These are phyloP conservation scores for Zosterops japonicus DNA, from an alignment of 2,113 vertebrate genomes.

Conservation along the genomic window DNA sequence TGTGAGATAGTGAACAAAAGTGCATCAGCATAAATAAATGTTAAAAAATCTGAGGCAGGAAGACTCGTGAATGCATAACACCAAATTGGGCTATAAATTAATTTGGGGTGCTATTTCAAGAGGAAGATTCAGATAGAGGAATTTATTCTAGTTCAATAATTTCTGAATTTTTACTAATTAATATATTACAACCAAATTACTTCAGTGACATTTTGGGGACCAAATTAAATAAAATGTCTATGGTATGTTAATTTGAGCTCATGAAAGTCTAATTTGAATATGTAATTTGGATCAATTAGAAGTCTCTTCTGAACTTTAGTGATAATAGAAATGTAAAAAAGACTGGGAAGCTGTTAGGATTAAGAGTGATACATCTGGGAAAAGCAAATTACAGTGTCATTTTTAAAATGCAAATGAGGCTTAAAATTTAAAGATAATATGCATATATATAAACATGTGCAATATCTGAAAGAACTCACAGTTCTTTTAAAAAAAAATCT, in stretches of 20 bases:
- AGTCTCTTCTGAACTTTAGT: slow-evolving; percentile 70
- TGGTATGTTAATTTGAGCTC: slow-evolving; percentile 71
- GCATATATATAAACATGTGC: slow-evolving; percentile 49
- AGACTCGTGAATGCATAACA: neutral
- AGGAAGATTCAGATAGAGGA: slow-evolving; percentile 20
- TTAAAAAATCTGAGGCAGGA: neutral
- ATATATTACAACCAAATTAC: slow-evolving; percentile 68
- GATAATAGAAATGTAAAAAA: slow-evolving; percentile 73
- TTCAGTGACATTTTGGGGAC: slow-evolving; percentile 58
- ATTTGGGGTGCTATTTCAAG: neutral
- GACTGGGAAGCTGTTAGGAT: slow-evolving; percentile 64
- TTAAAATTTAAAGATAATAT: slow-evolving; percentile 70
- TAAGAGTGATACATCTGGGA: slow-evolving; percentile 65
- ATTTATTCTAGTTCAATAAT: slow-evolving; percentile 54
- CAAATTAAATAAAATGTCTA: slow-evolving; percentile 69
- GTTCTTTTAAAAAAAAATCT: neutral
- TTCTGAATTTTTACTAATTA: slow-evolving; percentile 68
- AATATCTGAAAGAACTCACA: slow-evolving; percentile 34
- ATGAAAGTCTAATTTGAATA: slow-evolving; percentile 75
- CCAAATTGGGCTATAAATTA: neutral
- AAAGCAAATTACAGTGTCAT: slow-evolving; percentile 52
- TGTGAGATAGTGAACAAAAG: neutral
- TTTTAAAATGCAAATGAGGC: slow-evolving; percentile 67
- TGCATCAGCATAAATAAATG: neutral
- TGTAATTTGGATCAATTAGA: slow-evolving; percentile 73